Evolutionary conservation across 2,113 vertebrate species (phyloP).

Genomic region (sheep (Ovis aries)): DNA sequence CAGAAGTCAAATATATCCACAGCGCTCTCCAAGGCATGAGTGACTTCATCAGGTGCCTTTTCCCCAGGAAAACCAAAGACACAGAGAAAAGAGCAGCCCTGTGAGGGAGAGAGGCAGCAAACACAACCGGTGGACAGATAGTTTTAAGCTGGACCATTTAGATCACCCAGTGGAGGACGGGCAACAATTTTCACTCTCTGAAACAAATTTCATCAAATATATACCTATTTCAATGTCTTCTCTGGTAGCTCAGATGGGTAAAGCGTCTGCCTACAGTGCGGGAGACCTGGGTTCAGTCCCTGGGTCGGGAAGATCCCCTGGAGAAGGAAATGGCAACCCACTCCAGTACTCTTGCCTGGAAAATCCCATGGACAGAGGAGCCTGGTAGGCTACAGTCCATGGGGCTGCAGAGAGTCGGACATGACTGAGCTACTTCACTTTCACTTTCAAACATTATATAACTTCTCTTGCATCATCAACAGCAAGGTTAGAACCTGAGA

Average conservation of each 20-base stretch:
- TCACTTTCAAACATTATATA: background rate
- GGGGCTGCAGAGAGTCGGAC: too few relatives aligned
- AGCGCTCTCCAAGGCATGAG: constrained; percentile 70
- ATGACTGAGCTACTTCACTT: too few relatives aligned
- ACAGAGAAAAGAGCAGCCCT: constrained; percentile 79
- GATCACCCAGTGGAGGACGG: fast-evolving
- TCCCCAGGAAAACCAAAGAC: constrained; percentile 78
- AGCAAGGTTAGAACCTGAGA: background rate
- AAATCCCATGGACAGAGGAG: too few relatives aligned
- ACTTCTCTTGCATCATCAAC: background rate
- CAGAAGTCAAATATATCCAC: constrained; percentile 69
- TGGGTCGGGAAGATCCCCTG: too few relatives aligned
- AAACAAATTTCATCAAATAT: background rate
- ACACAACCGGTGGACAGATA: fast-evolving
- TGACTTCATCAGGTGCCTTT: constrained; percentile 69
- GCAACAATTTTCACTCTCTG: background rate
- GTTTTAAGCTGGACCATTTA: background rate
- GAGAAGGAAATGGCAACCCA: too few relatives aligned
- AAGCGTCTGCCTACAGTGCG: too few relatives aligned
- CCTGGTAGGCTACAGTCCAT: too few relatives aligned
- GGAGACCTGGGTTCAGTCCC: too few relatives aligned
- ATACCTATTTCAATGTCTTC: background rate
- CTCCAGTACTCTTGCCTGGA: too few relatives aligned
- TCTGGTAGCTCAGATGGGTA: too few relatives aligned
- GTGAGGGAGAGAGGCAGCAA: background rate